Evolutionary conservation across 1,140 invertebrate species (phyloP).

Genomic region (Caenorhabditis tropicalis): DNA sequence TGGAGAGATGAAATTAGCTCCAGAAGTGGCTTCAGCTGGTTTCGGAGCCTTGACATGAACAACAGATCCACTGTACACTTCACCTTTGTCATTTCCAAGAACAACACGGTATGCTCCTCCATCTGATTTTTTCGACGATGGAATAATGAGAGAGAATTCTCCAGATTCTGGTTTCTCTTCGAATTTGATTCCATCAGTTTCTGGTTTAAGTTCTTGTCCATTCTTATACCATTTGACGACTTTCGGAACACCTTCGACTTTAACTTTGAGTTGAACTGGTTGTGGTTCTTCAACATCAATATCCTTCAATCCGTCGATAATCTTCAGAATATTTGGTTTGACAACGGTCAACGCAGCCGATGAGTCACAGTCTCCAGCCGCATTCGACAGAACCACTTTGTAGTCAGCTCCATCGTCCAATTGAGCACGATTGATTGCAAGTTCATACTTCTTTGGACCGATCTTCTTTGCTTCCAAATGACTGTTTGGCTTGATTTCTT

Average conservation of each 20-base stretch:
- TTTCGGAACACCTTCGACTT: slow-evolving; percentile 64
- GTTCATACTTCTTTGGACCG: slow-evolving; percentile 70
- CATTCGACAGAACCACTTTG: slow-evolving; percentile 67
- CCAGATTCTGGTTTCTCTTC: slow-evolving; percentile 61
- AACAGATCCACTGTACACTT: slow-evolving; percentile 68
- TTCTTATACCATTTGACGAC: slow-evolving; percentile 76
- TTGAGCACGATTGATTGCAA: slow-evolving; percentile 62
- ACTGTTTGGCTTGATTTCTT: slow-evolving; percentile 64
- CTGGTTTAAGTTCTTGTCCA: slow-evolving; percentile 81
- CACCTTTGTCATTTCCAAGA: slow-evolving; percentile 67
- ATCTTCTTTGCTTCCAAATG: slow-evolving; percentile 65
- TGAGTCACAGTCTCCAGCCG: slow-evolving; percentile 68
- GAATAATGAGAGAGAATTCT: slow-evolving; percentile 64
- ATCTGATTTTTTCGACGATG: slow-evolving; percentile 61
- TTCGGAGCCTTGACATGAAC: slow-evolving; percentile 66
- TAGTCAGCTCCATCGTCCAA: slow-evolving; percentile 69
- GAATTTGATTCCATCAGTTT: slow-evolving; percentile 78
- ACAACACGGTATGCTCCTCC: slow-evolving; percentile 69
- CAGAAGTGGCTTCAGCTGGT: slow-evolving; percentile 50
- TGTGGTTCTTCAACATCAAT: slow-evolving; percentile 65
- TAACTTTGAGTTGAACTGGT: slow-evolving; percentile 61
- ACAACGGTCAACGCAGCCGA: slow-evolving; percentile 62
- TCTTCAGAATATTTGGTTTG: slow-evolving; percentile 66
- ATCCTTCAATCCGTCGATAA: slow-evolving; percentile 67
- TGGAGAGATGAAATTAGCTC: slow-evolving; percentile 65